Evolutionary conservation across 2,888 invertebrate genomes (phyloP).

Genomic region (Podotricha telesiphe): DNA sequence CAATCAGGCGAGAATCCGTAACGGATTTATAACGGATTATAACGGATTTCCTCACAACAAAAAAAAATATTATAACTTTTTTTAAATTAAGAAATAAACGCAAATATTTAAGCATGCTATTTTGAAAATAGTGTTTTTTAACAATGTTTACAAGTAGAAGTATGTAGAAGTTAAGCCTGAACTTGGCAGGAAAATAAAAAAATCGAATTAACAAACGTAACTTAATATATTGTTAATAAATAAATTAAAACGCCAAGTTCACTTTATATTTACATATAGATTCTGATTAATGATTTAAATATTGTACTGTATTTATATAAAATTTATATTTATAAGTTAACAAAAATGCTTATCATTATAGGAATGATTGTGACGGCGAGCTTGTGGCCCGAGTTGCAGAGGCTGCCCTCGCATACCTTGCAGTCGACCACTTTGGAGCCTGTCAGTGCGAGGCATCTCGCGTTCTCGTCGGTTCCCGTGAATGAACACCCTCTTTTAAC

Average conservation of each 20-base stretch:
- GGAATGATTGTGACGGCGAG: neutral
- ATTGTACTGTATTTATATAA: neutral
- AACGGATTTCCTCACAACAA: no score
- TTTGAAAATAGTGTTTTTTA: no score
- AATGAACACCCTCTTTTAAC: conserved; percentile 6
- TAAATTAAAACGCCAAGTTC: neutral
- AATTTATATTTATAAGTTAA: neutral
- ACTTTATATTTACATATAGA: neutral
- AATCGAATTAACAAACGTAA: neutral
- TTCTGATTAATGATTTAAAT: neutral
- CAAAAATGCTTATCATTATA: neutral
- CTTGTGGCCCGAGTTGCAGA: conserved; percentile 7
- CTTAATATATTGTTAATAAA: conserved; percentile 3
- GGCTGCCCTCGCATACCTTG: neutral
- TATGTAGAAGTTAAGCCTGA: no score
- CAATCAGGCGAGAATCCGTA: no score
- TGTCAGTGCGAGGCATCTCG: neutral
- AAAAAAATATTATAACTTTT: no score
- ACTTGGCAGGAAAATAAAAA: no score
- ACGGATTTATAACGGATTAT: no score
- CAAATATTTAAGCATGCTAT: no score
- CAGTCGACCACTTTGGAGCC: neutral
- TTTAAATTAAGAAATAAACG: no score
- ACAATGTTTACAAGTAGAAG: no score
- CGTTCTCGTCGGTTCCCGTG: neutral